phyloP scores from a whole-genome alignment of 2,113 vertebrate species.

The Rissa tridactyla region DNA sequence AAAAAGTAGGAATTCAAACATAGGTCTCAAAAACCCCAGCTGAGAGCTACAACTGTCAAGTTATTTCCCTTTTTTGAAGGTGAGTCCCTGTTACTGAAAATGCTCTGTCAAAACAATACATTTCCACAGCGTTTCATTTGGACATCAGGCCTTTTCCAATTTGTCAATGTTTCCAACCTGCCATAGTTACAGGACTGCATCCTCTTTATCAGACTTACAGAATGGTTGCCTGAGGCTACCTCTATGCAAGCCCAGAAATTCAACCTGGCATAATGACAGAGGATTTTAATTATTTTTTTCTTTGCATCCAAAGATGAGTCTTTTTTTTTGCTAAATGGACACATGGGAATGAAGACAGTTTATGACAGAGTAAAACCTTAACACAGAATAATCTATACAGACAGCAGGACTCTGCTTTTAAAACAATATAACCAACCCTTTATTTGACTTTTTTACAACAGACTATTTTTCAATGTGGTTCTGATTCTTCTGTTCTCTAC shows the following conservation, averaged over 20 bases:
- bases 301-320: background rate
- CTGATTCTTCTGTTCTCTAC: background rate
- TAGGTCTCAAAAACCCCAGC: background rate
- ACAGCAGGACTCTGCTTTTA: background rate
- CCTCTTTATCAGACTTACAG: background rate
- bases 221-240: background rate
- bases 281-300: background rate
- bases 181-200: background rate
- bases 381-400: background rate
- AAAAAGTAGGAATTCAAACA: background rate
- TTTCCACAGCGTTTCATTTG: background rate
- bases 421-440: background rate
- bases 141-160: background rate
- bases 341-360: background rate
- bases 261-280: background rate
- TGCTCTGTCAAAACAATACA: background rate
- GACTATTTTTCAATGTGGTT: background rate
- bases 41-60: background rate
- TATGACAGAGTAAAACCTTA: background rate
- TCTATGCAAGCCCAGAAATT: background rate
- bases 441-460: background rate
- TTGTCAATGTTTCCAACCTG: conserved; percentile 11
- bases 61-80: background rate
- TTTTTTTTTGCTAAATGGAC: background rate
- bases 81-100: background rate